Conservation (phyloP, 2,797 vertebrate genomes). For the Helostoma temminkii region DNA sequence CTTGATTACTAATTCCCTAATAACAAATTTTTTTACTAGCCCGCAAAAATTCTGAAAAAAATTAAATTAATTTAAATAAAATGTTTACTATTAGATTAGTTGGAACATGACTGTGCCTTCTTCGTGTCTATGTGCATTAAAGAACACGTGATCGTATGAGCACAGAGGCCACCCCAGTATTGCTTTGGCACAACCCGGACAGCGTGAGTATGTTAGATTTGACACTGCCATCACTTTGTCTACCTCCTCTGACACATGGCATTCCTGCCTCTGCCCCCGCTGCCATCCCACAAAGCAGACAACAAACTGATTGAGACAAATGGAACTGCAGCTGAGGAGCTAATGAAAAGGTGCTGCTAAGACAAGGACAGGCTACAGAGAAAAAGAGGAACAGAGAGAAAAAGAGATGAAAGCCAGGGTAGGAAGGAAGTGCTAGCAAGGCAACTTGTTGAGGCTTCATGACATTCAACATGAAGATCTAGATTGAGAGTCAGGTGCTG, state of each 20-base stretch:
- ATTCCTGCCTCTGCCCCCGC: conserved; percentile 32
- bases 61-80: conserved; percentile 1
- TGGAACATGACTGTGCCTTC: neutral
- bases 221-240: conserved; percentile 71
- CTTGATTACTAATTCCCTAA: too few relatives aligned
- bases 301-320: conserved; percentile 50
- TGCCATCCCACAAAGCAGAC: neutral
- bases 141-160: conserved; percentile 18
- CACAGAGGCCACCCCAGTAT: conserved; percentile 12
- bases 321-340: conserved; percentile 30
- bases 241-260: conserved; percentile 31
- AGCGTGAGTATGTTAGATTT: conserved; percentile 77
- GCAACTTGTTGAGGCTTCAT: too few relatives aligned
- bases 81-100: neutral
- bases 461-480: conserved; percentile 38
- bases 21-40: too few relatives aligned
- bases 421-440: too few relatives aligned
- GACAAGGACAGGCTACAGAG: neutral
- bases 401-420: too few relatives aligned
- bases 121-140: conserved; percentile 17
- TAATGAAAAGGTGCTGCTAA: conserved; percentile 23
- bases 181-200: conserved; percentile 42
- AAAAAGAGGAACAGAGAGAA: neutral
- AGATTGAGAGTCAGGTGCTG: conserved; percentile 57
- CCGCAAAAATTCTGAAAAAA: neutral